A percentile compares a stretch with the other conserved stretches of the same genome.
Evolutionary conservation across 1,140 invertebrate species (phyloP).

Genomic region (Drosophila murphyi): DNA sequence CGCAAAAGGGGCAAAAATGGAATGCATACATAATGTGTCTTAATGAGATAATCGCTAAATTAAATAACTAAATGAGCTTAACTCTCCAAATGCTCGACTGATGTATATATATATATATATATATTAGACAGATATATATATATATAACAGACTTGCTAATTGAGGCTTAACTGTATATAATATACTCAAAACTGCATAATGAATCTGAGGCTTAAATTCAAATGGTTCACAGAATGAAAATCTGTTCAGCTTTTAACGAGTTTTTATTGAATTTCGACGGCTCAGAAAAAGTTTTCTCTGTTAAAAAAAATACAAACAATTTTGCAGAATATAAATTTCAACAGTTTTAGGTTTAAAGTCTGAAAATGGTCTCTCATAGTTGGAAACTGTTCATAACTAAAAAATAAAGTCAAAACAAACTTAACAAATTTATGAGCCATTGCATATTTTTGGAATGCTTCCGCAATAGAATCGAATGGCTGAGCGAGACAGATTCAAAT

Average conservation of each 20-base stretch:
- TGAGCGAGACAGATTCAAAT: slow-evolving; percentile 3
- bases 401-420: no score
- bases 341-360: no score
- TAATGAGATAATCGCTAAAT: slow-evolving; percentile 71
- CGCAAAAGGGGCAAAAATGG: slow-evolving; percentile 40
- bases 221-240: no score
- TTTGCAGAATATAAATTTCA: no score
- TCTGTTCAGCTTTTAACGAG: no score
- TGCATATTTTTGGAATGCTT: slow-evolving; percentile 38
- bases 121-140: slow-evolving; percentile 12
- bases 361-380: no score
- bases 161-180: not conserved
- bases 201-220: not conserved
- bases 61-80: slow-evolving; percentile 22
- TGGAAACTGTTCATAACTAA: no score
- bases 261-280: no score
- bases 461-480: slow-evolving; percentile 40
- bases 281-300: no score
- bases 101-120: slow-evolving; percentile 15
- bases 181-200: not conserved
- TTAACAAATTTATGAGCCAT: not conserved
- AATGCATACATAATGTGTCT: slow-evolving; percentile 72
- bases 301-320: no score
- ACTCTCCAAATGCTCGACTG: not conserved
- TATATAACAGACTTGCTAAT: not conserved